Base-by-base conservation (phyloP, 2,797 vertebrate species). In the Fistularia commersonii region DNA sequence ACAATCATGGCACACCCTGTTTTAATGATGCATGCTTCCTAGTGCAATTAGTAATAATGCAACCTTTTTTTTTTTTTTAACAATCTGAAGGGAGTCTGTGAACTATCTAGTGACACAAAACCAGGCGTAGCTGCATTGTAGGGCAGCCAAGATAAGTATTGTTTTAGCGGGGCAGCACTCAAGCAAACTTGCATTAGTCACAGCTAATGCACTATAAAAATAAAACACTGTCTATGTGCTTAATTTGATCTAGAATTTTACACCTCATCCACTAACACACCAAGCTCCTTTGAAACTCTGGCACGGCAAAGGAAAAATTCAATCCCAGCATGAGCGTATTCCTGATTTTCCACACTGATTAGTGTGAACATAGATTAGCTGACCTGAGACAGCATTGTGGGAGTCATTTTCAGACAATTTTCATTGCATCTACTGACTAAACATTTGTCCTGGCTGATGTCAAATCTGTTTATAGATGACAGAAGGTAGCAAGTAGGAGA, bases 381-480 rank as follows among this genome's bases (percentile, higher is more conserved):
- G 79, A 83, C 72, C 77, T 82, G 84, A 84, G 81, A 86, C 84
- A 72, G 72, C 77, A 69, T 46, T 64, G 76, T 57, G 3, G 74
- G 78, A 83, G 69, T 80, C 80, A 73, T 83, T 82, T 84, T 80
- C 76, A 72, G 76, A 82, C 64, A 78, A 79, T 79, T 85, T 84
- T 82, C 76, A 82, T 86, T 85, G 74, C 80, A 77, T 83, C 66
- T 86, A 65, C 66, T 79, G 74, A 70, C 57, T 86, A 85, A 87
- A 87, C 79, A 79, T 85, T 84, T 84, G 69, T 73, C 85, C 70
- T 77, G 74, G 69, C 63, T 47, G 69, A 83, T 73, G 85, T 87
- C 81, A 82, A 69, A 83, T 82, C 69, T 83, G 84, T 87, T 87
- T 75, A 69, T 76, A 72, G 69, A 74, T 73, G 83, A 87, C 82